phyloP scores from a whole-genome alignment of 2,113 vertebrate genomes.

The pig (Sus scrofa) region DNA sequence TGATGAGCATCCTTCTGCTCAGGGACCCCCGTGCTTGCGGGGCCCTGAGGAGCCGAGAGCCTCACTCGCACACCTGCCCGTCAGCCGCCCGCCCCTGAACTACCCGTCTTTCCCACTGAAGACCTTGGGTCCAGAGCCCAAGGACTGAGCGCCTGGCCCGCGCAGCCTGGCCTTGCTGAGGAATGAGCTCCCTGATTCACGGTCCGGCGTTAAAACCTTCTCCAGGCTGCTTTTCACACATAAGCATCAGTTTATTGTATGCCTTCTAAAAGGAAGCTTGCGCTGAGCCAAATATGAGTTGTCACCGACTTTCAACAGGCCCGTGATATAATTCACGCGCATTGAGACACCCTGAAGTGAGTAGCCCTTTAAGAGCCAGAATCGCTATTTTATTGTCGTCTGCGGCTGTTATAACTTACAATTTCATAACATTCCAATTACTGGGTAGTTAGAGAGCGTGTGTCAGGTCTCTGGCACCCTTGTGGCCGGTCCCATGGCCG shows the following conservation, averaged over 20 bases:
- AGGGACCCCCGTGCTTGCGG: not conserved
- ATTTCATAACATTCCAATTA: conserved; percentile 58
- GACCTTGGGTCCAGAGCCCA: too few species aligned
- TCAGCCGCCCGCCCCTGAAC: accelerated
- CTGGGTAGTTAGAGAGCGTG: not conserved
- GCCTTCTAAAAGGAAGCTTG: not conserved
- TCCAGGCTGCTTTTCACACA: conserved; percentile 44
- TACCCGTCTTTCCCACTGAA: not conserved
- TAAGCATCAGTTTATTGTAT: not conserved
- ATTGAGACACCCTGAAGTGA: conserved; percentile 43
- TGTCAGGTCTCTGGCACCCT: not conserved
- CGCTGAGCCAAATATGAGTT: conserved; percentile 22
- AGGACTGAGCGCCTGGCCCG: too few species aligned
- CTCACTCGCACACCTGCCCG: not conserved
- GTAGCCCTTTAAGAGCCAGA: conserved; percentile 40
- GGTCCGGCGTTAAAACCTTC: not conserved
- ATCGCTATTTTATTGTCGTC: conserved; percentile 42
- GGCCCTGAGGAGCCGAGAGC: not conserved
- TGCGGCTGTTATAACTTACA: not conserved
- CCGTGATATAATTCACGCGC: accelerated
- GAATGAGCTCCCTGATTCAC: conserved; percentile 50
- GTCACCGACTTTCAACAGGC: not conserved
- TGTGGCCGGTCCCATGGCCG: not conserved
- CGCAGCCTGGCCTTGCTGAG: not conserved
- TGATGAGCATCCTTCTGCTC: too few species aligned